A percentile compares a stretch with the other conserved stretches of the same genome.
These are phyloP conservation scores for Drosophila cyrtoloma DNA, from an alignment of 2,888 invertebrate species.

Conservation along the genomic window DNA sequence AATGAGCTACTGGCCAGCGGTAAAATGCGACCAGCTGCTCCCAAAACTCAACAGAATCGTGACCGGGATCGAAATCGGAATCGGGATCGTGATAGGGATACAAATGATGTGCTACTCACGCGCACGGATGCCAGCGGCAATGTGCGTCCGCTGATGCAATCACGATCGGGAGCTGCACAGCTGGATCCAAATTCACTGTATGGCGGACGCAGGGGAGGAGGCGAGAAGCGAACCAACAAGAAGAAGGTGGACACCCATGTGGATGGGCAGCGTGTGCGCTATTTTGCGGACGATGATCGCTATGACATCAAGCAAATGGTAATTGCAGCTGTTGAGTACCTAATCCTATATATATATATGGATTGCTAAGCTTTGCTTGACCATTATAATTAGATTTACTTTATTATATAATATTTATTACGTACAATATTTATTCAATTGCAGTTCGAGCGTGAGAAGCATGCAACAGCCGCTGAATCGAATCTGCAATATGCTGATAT, in stretches of 20 bases:
- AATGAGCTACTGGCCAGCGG: constrained; percentile 51
- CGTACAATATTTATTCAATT: constrained; percentile 64
- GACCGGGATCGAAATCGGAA: neutral
- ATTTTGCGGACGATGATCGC: constrained; percentile 96
- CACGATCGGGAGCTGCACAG: constrained; percentile 38
- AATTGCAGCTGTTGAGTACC: constrained; percentile 49
- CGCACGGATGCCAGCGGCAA: constrained; percentile 89
- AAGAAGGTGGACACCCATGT: constrained; percentile 88
- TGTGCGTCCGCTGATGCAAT: constrained; percentile 87
- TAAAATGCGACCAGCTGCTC: constrained; percentile 3
- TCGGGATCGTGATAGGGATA: constrained; percentile 45
- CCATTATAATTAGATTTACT: neutral
- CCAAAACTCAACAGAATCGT: constrained; percentile 20
- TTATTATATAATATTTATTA: constrained; percentile 9
- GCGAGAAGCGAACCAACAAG: constrained; percentile 80
- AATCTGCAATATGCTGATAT: constrained; percentile 92
- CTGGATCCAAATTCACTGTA: constrained; percentile 32
- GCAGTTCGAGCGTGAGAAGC: constrained; percentile 92
- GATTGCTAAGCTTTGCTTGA: neutral
- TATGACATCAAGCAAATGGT: constrained; percentile 94
- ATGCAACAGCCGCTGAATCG: constrained; percentile 91
- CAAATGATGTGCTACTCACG: constrained; percentile 87
- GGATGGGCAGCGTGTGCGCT: constrained; percentile 90
- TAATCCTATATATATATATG: neutral
- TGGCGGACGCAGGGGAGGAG: constrained; percentile 47